Evolutionary conservation across 2,797 vertebrate genomes (phyloP).

Genomic region (Ctenosaura bakeri): DNA sequence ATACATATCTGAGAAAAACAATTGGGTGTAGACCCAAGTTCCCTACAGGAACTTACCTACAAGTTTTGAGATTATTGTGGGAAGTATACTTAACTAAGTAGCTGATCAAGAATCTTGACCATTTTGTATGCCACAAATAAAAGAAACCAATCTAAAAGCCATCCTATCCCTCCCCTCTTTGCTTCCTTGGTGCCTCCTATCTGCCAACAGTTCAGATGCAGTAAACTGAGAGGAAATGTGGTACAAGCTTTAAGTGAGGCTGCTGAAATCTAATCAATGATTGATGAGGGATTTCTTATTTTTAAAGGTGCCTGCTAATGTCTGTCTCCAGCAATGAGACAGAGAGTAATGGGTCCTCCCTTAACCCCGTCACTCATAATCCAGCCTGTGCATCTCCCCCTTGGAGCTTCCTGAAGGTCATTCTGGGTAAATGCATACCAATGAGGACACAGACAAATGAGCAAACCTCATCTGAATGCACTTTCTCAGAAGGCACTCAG

Average conservation of each 20-base stretch:
- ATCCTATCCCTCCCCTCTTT: neutral
- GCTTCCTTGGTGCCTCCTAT: conserved; percentile 56
- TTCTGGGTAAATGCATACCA: conserved; percentile 24
- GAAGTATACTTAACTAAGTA: no score
- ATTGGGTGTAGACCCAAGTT: no score
- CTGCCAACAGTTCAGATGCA: conserved; percentile 72
- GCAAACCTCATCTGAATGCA: conserved; percentile 21
- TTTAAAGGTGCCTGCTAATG: conserved; percentile 53
- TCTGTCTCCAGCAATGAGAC: conserved; percentile 55
- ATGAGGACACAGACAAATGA: conserved; percentile 39
- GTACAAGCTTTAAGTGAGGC: conserved; percentile 70
- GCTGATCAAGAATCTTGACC: no score
- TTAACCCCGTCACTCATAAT: fast-evolving
- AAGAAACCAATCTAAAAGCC: neutral
- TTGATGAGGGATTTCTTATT: conserved; percentile 68
- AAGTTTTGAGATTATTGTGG: no score
- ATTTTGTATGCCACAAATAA: neutral
- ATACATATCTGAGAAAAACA: no score
- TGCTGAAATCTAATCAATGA: conserved; percentile 74
- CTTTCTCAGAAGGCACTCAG: conserved; percentile 15
- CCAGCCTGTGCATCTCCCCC: neutral
- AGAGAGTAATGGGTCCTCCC: conserved; percentile 16
- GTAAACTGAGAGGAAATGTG: conserved; percentile 74
- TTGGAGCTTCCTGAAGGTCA: conserved; percentile 32
- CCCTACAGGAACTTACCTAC: no score